Conservation (phyloP, 2,797 vertebrate species). For the Hyperoplus immaculatus region DNA sequence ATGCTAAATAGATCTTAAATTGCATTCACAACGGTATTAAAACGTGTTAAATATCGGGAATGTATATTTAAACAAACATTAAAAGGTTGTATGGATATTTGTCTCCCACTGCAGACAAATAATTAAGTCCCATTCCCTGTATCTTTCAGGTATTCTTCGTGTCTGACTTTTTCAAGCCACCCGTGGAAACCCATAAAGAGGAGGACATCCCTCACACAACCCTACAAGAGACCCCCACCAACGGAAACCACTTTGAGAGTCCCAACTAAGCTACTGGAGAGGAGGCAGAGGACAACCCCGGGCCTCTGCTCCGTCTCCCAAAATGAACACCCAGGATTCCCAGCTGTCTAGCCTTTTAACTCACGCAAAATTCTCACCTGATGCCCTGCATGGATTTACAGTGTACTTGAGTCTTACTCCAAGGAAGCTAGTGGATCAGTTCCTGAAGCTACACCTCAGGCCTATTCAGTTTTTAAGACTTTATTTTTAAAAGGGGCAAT, state of each 20-base stretch:
- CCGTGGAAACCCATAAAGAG: slow-evolving; percentile 80
- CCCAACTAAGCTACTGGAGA: slow-evolving; percentile 83
- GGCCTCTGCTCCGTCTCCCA: slow-evolving; percentile 35
- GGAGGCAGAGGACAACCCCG: slow-evolving; percentile 1
- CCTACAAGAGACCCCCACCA: slow-evolving; percentile 91
- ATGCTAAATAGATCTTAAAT: no score
- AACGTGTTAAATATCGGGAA: no score
- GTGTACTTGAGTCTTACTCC: slow-evolving; percentile 19
- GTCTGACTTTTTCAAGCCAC: slow-evolving; percentile 95
- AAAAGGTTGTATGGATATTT: no score
- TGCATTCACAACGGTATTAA: no score
- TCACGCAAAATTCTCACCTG: slow-evolving; percentile 8
- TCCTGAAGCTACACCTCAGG: slow-evolving; percentile 35
- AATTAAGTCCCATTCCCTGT: background rate
- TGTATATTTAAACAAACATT: no score
- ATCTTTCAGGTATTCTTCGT: slow-evolving; percentile 89
- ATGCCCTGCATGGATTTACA: slow-evolving; percentile 54
- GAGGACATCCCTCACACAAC: slow-evolving; percentile 89
- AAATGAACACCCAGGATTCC: slow-evolving; percentile 47
- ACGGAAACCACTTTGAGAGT: slow-evolving; percentile 92
- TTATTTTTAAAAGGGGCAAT: slow-evolving; percentile 14
- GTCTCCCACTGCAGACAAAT: background rate
- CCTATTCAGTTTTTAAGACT: slow-evolving; percentile 41
- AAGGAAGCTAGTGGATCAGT: slow-evolving; percentile 2
- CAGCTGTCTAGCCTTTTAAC: slow-evolving; percentile 54